phyloP scores from a whole-genome alignment of 1,140 invertebrate genomes.

The Scylla paramamosain region DNA sequence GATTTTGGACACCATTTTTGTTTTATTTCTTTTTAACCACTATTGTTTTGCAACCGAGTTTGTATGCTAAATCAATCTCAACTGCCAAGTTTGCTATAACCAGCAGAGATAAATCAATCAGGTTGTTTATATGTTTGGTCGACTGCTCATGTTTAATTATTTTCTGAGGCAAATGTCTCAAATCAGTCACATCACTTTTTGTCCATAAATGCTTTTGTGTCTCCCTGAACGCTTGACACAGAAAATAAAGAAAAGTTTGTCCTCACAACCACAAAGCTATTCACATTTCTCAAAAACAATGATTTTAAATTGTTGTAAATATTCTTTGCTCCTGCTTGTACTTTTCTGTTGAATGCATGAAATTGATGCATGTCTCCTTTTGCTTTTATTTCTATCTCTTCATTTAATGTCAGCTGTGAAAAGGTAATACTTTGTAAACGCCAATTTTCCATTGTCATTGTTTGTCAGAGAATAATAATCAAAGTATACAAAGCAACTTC shows the following conservation, averaged over 20 bases:
- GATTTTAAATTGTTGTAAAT: constrained; percentile 44
- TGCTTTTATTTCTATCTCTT: constrained; percentile 50
- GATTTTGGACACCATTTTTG: too few species aligned
- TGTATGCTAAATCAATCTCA: constrained; percentile 5
- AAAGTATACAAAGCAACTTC: too few species aligned
- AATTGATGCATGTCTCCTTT: constrained; percentile 48
- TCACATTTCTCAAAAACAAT: constrained; percentile 58
- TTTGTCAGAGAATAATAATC: too few species aligned
- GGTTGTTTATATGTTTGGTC: constrained; percentile 39
- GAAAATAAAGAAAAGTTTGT: background rate
- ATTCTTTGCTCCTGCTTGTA: constrained; percentile 47
- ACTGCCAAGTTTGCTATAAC: background rate
- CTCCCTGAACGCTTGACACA: constrained; percentile 14
- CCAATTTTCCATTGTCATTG: constrained; percentile 31
- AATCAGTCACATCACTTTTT: constrained; percentile 30
- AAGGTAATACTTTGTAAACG: too few species aligned
- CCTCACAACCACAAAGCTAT: constrained; percentile 57
- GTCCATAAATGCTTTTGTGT: background rate
- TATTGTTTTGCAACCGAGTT: constrained; percentile 4
- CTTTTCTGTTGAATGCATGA: constrained; percentile 56
- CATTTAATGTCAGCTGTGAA: constrained; percentile 28
- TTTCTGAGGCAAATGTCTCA: background rate
- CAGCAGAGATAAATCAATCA: constrained; percentile 5
- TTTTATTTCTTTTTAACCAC: too few species aligned
- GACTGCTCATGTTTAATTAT: constrained; percentile 35